Percentiles rank a stretch among this genome's conserved stretches.
phyloP scores from a whole-genome alignment of 2,797 vertebrate genomes.

The Pseudomugil tenellus region DNA sequence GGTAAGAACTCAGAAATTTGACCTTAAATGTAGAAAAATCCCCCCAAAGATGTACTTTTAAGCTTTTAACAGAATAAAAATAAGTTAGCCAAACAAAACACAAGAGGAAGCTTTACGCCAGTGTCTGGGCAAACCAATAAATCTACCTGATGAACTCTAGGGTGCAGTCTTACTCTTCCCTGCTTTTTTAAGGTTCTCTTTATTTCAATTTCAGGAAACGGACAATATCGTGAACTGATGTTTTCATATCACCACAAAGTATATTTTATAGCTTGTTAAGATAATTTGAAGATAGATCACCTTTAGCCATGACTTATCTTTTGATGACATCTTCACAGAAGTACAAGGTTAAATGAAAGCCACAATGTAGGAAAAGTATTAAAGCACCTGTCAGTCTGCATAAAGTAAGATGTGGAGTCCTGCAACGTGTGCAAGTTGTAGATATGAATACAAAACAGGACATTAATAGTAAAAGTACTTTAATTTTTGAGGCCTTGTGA shows the following conservation, averaged over 20 bases:
- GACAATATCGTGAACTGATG: too few relatives aligned
- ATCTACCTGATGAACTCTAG: slow-evolving; percentile 35
- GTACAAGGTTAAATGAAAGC: neutral
- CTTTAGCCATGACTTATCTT: neutral
- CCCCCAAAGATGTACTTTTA: too few relatives aligned
- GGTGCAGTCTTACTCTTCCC: slow-evolving; percentile 39
- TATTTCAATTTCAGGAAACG: too few relatives aligned
- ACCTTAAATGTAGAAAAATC: too few relatives aligned
- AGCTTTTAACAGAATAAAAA: too few relatives aligned
- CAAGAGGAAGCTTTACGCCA: too few relatives aligned
- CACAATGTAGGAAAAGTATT: neutral
- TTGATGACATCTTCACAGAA: neutral
- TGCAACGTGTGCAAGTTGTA: too few relatives aligned
- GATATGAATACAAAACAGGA: neutral
- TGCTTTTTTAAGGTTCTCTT: neutral
- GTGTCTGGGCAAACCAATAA: neutral
- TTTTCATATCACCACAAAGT: neutral
- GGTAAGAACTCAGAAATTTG: too few relatives aligned
- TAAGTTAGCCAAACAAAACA: neutral
- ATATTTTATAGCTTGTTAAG: neutral
- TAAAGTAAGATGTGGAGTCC: neutral
- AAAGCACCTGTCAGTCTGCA: neutral
- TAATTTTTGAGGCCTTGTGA: slow-evolving; percentile 64
- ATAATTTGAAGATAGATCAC: neutral
- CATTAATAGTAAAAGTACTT: slow-evolving; percentile 50